Evolutionary conservation across 2,797 vertebrate genomes (phyloP), one percentile per base, ranked within the genome.

Genomic region (Trichosurus vulpecula): DNA sequence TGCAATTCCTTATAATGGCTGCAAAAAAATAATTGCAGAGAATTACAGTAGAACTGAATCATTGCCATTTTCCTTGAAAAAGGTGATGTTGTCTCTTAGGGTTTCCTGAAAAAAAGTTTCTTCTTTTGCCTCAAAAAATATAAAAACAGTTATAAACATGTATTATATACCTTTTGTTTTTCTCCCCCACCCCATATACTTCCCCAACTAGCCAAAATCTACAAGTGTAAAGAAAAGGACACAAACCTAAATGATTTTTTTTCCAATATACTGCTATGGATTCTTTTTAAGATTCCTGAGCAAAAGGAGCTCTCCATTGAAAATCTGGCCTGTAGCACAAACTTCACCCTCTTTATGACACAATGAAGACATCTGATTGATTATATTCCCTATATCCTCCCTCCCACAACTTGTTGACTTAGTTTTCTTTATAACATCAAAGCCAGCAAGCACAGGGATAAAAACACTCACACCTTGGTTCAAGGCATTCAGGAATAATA

Each of bases 11-110:
- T 97, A 98, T 52, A 98, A 98, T 97, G 97, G 94, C 96, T 98
- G 98, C 92, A 97, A 96, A 98, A n/a, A 97, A 96, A 98, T 98
- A 98, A 98, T 98, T 98, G 98, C 97, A 97, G 97, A 96, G 95
- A 98, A 98, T 95, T 97, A 92, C 61, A 96, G 92, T 52, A 93
- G 96, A 93, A 95, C 90, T 96, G 97, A 98, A 98, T 97, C 97
- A 96, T 94, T 98, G 95, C 93, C 90, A 97, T 95, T 98, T 98
- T 96, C 97, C 52, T 92, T 89, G 25, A 58, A 31, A 96, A 91
- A 95, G 55, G 53, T 96, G 94, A 52, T 97, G 58, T 95, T 98
- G 95, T 55, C 57, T 97, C 98, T 57, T 95, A 92, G 0, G 0
- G 96, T 97, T 95, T 97, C 95, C 96, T 96, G 53, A 95, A 96